Evolutionary conservation across 2,113 vertebrate genomes (phyloP), one percentile per base, ranked within the genome.

Genomic region (Pseudorasbora parva): DNA sequence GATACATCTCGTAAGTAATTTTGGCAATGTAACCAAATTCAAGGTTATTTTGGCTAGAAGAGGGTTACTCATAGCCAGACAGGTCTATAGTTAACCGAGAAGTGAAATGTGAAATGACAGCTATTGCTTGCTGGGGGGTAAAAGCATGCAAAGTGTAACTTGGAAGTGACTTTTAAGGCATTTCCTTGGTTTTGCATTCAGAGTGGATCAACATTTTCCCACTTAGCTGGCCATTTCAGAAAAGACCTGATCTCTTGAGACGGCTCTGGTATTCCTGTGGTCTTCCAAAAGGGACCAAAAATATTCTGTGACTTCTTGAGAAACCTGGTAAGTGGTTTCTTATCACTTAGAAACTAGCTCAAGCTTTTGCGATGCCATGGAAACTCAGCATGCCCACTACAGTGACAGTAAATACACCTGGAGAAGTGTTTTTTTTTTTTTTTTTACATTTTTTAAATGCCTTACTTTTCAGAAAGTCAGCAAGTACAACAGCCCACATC

Each of bases 361-460:
- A 68, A 10, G 23, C 14, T 51, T 74, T 74, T 30, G 23, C 9
- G 45, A 74, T 49, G 45, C 33, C 30, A 78, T 27, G 57, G n/a
- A 23, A 59, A 60, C 57, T 60, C 76, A 12, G 10, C 57, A 64
- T 66, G 43, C 17, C 41, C 14, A 17, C 33, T 59, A 60, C 37
- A 17, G 21, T 27, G 27, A 62, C 37, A 62, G 76, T 41, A 78
- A 19, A 19, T 37, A 60, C n/a, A 62, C 57, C 76, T 78, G 76
- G 37, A 78, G 21, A 60, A 45, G 33, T 10, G 15, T 4, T 10
- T 33, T 17, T 17, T 17, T 49, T 49, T 15, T n/a, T n/a, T n/a
- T n/a, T n/a, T n/a, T n/a, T n/a, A n/a, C n/a, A n/a, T n/a, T n/a
- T n/a, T n/a, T n/a, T n/a, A n/a, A n/a, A 77, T 14, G 4, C 25